Percentiles rank a stretch among this genome's conserved stretches.
These are phyloP conservation scores for Pelobates cultripes DNA, from an alignment of 2,797 vertebrate species.

Conservation along the genomic window DNA sequence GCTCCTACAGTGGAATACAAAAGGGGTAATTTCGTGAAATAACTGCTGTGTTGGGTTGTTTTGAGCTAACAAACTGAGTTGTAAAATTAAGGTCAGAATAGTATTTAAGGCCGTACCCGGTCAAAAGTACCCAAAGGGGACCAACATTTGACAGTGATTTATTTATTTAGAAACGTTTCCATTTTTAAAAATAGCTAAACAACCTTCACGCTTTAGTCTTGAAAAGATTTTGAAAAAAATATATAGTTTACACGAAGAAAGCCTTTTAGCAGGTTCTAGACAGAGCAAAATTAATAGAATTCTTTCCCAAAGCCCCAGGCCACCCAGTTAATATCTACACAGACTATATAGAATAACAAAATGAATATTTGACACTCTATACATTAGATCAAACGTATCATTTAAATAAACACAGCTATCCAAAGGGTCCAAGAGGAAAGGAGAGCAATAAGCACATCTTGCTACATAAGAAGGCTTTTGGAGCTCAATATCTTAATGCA, in stretches of 20 bases:
- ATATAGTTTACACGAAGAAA: background rate
- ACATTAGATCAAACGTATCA: constrained; percentile 3
- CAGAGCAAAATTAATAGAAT: background rate
- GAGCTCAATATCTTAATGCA: no score
- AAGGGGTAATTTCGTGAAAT: no score
- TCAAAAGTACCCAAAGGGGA: no score
- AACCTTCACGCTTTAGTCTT: background rate
- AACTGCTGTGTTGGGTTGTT: no score
- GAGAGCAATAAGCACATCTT: background rate
- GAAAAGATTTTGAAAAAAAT: background rate
- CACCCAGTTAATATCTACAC: constrained; percentile 15
- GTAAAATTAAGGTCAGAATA: no score
- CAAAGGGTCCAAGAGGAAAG: background rate
- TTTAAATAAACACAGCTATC: constrained; percentile 17
- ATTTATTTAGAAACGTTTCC: no score
- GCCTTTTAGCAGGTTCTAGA: background rate
- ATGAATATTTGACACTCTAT: constrained; percentile 4
- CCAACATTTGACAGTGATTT: no score
- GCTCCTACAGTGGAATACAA: no score
- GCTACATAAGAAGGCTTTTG: no score
- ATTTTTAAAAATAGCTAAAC: background rate
- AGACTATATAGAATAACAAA: constrained; percentile 6
- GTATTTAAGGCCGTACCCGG: no score
- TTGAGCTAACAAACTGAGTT: no score
- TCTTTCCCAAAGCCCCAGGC: constrained; percentile 1